Base-by-base conservation (phyloP, 35 echinoderm and acorn worm species). In the Eucidaris tribuloides region DNA sequence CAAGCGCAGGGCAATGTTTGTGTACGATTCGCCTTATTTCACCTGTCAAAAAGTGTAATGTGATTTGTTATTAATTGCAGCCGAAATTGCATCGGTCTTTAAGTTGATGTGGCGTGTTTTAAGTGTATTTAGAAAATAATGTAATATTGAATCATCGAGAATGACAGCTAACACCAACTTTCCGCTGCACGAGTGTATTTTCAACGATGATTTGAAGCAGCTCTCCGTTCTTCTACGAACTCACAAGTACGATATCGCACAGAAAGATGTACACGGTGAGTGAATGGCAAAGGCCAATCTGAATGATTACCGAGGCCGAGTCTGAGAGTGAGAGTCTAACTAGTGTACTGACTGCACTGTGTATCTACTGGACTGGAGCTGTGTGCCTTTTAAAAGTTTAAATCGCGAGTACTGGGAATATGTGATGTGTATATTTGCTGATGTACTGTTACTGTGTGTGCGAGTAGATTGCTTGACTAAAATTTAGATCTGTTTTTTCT, bases 231-330 rank as follows among this genome's bases (percentile, higher is more conserved):
- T 87, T 41, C 55, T 87, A 42, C 70, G 84, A 19, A 71, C 71
- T 48, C 84, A 74, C 38, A 74, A 74, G 44, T 74, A 79, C 38
- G 84, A 87, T 79, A 74, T 87, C 20, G 71, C 84, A 42, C 71
- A 87, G 57, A 87, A 87, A 61, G 84, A 87, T 79, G 55, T 87
- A 32, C 84, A 87, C 72, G 84, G 84, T 87, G 79, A 79, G 84
- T 58, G 28, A 41, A 74, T 15, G 23, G 48, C 9, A 9, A 11
- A n/a, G 48, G 9, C n/a, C 48, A n/a, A 52, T n/a, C n/a, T 52
- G 48, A 52, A 9, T 52, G 48, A n/a, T n/a, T 52, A n/a, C n/a
- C 9, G 48, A 52, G 9, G 9, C 48, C 9, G 48, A 52, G 4
- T 30, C 3, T 13, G 39, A 15, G 35, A 11, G 5, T 18, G 22